Percentiles rank a stretch among this genome's conserved stretches.
Conservation (phyloP, 2,113 vertebrate genomes). For the Solea solea region DNA sequence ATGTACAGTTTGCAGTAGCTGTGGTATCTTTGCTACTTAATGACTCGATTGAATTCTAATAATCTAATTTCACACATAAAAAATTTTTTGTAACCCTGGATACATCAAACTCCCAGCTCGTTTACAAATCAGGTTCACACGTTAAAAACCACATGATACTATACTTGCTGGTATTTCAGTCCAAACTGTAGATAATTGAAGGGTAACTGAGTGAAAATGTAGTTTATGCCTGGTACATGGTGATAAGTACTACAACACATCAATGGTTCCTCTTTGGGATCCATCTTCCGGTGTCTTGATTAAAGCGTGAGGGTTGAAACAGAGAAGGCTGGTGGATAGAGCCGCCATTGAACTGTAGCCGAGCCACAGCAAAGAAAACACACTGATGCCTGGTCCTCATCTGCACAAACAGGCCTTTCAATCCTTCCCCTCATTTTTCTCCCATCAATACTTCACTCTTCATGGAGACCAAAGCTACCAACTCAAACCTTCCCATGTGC, state of each 20-base stretch:
- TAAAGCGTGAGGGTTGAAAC: conserved; percentile 39
- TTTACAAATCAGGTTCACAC: conserved; percentile 50
- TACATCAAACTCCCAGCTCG: conserved; percentile 8
- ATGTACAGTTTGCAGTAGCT: neutral
- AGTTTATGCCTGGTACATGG: conserved; percentile 28
- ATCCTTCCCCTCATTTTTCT: conserved; percentile 74
- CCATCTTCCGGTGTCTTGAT: conserved; percentile 30
- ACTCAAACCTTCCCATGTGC: conserved; percentile 58
- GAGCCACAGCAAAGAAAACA: conserved; percentile 72
- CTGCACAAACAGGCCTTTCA: conserved; percentile 78
- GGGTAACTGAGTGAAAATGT: conserved; percentile 43
- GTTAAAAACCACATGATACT: conserved; percentile 54
- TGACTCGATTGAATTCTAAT: neutral
- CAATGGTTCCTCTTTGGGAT: conserved; percentile 26
- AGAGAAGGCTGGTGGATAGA: conserved; percentile 57
- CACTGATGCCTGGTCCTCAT: conserved; percentile 53
- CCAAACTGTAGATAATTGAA: conserved; percentile 49
- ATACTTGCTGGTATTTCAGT: conserved; percentile 27
- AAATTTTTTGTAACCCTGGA: neutral
- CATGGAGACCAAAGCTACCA: conserved; percentile 77
- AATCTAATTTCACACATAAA: neutral
- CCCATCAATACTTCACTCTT: conserved; percentile 78
- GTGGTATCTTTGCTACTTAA: neutral
- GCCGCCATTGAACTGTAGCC: conserved; percentile 59
- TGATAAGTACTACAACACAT: conserved; percentile 34